Evolutionary conservation across 1,140 invertebrate genomes (phyloP).

Genomic region (Zelostemma sp.): DNA sequence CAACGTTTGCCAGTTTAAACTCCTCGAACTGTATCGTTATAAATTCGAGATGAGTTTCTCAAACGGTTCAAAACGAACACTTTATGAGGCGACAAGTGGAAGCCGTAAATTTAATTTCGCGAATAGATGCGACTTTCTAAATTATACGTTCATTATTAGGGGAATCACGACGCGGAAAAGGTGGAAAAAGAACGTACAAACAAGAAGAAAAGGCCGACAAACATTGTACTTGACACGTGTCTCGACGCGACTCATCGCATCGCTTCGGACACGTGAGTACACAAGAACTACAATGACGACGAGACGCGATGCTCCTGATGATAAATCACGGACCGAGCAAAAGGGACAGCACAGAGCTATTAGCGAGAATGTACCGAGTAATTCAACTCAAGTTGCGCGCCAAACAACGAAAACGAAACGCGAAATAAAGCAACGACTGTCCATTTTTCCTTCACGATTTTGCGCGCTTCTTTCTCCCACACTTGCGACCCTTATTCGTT

Average conservation of each 20-base stretch:
- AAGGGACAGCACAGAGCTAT: conserved; percentile 1
- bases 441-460: too few relatives aligned
- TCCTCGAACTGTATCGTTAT: background rate
- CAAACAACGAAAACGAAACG: background rate
- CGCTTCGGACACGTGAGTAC: background rate
- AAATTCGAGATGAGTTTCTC: background rate
- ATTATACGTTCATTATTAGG: too few relatives aligned
- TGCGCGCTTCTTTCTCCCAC: too few relatives aligned
- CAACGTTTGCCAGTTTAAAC: background rate
- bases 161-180: too few relatives aligned
- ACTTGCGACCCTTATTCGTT: too few relatives aligned
- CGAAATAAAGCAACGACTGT: too few relatives aligned
- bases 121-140: too few relatives aligned
- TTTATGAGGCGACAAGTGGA: too few relatives aligned
- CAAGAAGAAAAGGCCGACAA: background rate
- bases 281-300: conserved; percentile 7
- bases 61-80: too few relatives aligned
- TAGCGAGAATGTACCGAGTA: background rate
- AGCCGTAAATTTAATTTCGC: too few relatives aligned
- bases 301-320: conserved; percentile 4
- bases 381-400: background rate
- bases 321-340: conserved; percentile 8
- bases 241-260: background rate
- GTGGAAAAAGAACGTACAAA: background rate
- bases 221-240: conserved; percentile 6